Base-by-base conservation (phyloP, 1,140 invertebrate genomes). In the Aethina tumida region DNA sequence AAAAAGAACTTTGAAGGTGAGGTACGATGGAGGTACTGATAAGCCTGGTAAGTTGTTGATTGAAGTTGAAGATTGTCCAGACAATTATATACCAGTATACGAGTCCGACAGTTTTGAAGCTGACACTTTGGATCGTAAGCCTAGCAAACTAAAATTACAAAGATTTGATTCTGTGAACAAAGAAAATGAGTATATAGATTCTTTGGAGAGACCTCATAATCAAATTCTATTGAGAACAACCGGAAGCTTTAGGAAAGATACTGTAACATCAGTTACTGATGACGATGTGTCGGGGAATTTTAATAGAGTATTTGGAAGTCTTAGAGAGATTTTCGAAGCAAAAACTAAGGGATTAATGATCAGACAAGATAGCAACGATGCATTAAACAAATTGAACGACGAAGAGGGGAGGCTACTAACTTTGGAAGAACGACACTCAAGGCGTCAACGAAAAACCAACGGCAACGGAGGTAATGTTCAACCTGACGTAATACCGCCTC, bases 71-170 rank as follows among this genome's bases (percentile, higher is more conserved):
- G 81, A 82, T 55, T 72, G 76, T 1, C 70, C 78, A 1, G 70
- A 75, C 49, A 75, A 79, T 54, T 79, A 81, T 41, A 72, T 78
- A 1, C 71, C 70, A 50, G 71, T 75, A 8, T 72, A 79, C 28
- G 79, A 81, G 42, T 79, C 77, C 2, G 83, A 87, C 43, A 69
- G 69, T 35, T 88, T 85, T 51, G 84, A 89, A 56, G 83, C 83
- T 0, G 85, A 89, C 47, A 89, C 85, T 0, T 59, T 88, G 15
- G 84, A 88, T 52, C 64, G 84, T n/a, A 85, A 86, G 55, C 77
- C 81, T 22, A 83, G 79, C 3, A 71, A 70, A 42, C n/a, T n/a
- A n/a, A n/a, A n/a, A n/a, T n/a, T n/a, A n/a, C n/a, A n/a, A n/a
- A n/a, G n/a, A 60, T 67, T n/a, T n/a, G n/a, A n/a, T n/a, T n/a